Evolutionary conservation across 2,888 invertebrate genomes (phyloP).

Genomic region (Patella pellucida): DNA sequence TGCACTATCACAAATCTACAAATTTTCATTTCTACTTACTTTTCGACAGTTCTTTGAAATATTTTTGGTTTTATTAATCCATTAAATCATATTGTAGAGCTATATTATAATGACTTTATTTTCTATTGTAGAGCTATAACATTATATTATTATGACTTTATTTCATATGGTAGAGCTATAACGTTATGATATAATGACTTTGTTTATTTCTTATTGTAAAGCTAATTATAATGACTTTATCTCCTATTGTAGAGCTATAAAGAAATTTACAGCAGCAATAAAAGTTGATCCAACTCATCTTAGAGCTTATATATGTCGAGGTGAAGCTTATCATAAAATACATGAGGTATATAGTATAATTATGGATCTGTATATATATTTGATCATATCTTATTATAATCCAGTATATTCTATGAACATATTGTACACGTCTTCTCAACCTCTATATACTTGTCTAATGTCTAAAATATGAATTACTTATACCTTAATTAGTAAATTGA

Average conservation of each 20-base stretch:
- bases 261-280: slow-evolving; percentile 67
- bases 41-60: not conserved
- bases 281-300: slow-evolving; percentile 70
- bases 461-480: too few relatives aligned
- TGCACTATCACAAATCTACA: too few relatives aligned
- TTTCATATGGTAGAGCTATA: too few relatives aligned
- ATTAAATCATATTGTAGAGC: too few relatives aligned
- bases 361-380: not conserved
- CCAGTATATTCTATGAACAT: too few relatives aligned
- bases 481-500: too few relatives aligned
- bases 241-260: slow-evolving; percentile 63
- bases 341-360: slow-evolving; percentile 60
- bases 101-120: not conserved
- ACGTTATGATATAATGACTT: too few relatives aligned
- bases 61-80: not conserved
- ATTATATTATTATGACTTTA: not conserved
- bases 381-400: too few relatives aligned
- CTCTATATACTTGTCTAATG: too few relatives aligned
- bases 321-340: slow-evolving; percentile 66
- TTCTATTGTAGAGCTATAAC: slow-evolving; percentile 62
- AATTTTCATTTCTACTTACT: too few relatives aligned
- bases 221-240: not conserved
- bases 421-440: too few relatives aligned
- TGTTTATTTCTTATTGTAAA: too few relatives aligned
- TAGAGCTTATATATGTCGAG: slow-evolving; percentile 69